A percentile compares a stretch with the other conserved stretches of the same genome.
Evolutionary conservation across 2,113 vertebrate species (phyloP).

Genomic region (Pseudopipra pipra): DNA sequence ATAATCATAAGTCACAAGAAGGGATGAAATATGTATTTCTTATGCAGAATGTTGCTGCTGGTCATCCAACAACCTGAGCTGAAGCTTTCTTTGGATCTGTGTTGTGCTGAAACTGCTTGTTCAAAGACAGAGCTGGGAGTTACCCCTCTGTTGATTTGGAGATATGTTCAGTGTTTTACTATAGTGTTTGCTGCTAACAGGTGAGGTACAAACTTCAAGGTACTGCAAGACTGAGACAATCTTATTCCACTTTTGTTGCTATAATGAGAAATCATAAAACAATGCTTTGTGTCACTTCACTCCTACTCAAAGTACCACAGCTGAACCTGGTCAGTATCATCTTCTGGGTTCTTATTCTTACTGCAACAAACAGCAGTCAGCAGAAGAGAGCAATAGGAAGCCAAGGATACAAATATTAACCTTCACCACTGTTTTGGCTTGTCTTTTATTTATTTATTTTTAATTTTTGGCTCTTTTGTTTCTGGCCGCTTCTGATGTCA

Average conservation of each 20-base stretch:
- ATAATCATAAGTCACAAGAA: background rate
- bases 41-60: background rate
- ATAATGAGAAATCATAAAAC: background rate
- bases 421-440: background rate
- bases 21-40: background rate
- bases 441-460: background rate
- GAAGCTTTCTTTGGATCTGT: background rate
- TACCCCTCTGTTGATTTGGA: background rate
- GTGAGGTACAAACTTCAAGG: background rate
- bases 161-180: background rate
- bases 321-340: background rate
- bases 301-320: background rate
- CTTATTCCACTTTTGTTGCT: background rate
- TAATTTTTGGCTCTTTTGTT: background rate
- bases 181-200: background rate
- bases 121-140: background rate
- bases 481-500: background rate
- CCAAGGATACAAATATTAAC: background rate
- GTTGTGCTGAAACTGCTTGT: background rate
- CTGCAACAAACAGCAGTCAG: background rate
- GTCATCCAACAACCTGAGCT: background rate
- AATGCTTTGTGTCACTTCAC: background rate
- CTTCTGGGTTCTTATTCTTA: background rate
- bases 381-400: background rate
- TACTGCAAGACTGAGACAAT: background rate